Conservation (phyloP, 2,888 invertebrate species). For the Tineola bisselliella region DNA sequence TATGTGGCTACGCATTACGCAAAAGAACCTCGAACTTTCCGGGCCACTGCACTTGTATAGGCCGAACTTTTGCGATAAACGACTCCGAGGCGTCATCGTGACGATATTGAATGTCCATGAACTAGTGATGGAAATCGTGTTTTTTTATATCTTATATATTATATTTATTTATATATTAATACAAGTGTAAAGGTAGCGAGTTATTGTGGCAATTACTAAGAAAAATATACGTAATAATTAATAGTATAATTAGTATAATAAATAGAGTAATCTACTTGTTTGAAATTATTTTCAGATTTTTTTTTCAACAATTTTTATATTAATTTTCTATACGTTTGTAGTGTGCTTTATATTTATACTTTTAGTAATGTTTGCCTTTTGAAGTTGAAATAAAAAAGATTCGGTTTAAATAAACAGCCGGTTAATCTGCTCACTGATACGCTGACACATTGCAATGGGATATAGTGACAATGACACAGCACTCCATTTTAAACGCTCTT, state of each 20-base stretch:
- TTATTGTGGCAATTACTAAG: no score
- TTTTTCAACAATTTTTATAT: no score
- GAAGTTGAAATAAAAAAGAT: neutral
- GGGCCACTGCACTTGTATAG: constrained; percentile 47
- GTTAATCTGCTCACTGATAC: neutral
- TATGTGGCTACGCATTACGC: constrained; percentile 40
- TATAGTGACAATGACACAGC: neutral
- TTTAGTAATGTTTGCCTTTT: no score
- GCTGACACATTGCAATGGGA: neutral
- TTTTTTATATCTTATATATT: no score
- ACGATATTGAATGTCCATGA: constrained; percentile 29
- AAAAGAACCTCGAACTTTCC: constrained; percentile 48
- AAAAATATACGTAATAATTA: no score
- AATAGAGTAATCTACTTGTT: no score
- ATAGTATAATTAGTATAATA: no score
- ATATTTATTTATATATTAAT: no score
- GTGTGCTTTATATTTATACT: no score
- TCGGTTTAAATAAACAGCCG: neutral
- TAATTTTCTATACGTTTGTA: no score
- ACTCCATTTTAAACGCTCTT: neutral
- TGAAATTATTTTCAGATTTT: no score
- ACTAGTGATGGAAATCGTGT: neutral
- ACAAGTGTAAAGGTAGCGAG: no score
- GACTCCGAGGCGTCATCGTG: constrained; percentile 39
- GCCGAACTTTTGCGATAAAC: constrained; percentile 46